Evolutionary conservation across 1,140 invertebrate species (phyloP), one percentile per base, ranked within the genome.

Genomic region (Meloidogyne exigua): DNA sequence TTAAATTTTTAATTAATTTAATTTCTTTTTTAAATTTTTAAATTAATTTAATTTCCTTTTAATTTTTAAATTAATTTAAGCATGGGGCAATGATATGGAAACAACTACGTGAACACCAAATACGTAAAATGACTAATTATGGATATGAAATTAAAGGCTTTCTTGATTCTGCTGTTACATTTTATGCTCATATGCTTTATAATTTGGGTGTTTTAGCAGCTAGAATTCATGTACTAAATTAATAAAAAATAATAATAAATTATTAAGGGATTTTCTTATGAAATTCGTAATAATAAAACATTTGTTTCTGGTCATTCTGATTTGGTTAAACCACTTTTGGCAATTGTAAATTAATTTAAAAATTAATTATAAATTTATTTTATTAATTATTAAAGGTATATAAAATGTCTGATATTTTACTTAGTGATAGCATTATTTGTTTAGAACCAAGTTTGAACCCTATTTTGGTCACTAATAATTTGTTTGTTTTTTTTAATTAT

Each of bases 181-280:
- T 84, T 70, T 82, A 82, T 65, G 66, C 79, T 13, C 72, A 82
- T 64, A 82, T 82, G 82, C 63, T 84, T 18, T 82, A 82, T 75
- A 82, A 81, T 67, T 68, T 81, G 69, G 80, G 80, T 21, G 80
- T 81, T 67, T 68, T 81, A 32, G 82, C 80, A 15, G 80, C 80
- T n/a, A 39, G 80, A 32, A 66, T 81, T 9, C 80, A 81, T 23
- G 80, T 80, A 44, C 2, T n/a, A 13, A n/a, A 25, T 26, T 12
- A 44, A 72, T 9, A 39, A 26, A 3, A 44, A 21, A 9, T 42
- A 7, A 11, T 3, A n/a, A 44, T 0, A 18, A 15, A 23, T 23
- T 42, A 3, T 80, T 7, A 79, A 81, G 42, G 83, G 86, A 66
- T 77, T 76, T 76, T 68, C 32, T 18, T 70, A 75, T 72, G 82